Evolutionary conservation across 2,113 vertebrate genomes (phyloP).

Genomic region (Marmota monax): DNA sequence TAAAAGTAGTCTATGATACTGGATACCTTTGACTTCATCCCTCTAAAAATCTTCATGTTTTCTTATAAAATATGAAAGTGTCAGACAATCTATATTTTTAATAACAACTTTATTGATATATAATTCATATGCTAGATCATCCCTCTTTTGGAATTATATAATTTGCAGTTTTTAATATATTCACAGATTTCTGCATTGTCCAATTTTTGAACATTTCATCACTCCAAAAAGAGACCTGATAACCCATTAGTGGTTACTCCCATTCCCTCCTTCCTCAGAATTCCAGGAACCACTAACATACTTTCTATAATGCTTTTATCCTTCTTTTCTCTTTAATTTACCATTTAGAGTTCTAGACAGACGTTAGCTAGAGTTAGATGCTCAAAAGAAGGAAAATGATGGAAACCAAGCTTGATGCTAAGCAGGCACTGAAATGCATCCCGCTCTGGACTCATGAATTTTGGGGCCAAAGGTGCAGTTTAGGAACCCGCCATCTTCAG

Average conservation of each 20-base stretch:
- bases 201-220: neutral
- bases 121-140: neutral
- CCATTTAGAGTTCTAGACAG: neutral
- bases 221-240: neutral
- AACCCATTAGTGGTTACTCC: too few species aligned
- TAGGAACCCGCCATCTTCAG: conserved; percentile 78
- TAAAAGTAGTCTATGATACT: neutral
- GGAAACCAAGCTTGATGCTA: neutral
- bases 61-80: neutral
- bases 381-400: neutral
- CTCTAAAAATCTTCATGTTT: conserved; percentile 30
- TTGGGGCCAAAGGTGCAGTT: conserved; percentile 64
- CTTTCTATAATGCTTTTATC: neutral
- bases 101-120: neutral
- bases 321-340: neutral
- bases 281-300: neutral
- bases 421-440: neutral
- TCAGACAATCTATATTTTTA: neutral
- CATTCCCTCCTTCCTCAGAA: neutral
- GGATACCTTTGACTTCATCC: neutral
- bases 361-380: neutral
- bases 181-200: neutral
- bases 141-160: neutral
- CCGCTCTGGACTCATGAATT: neutral
- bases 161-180: neutral